Evolutionary conservation across 2,797 vertebrate genomes (phyloP).

Genomic region (Clarias laeviceps): DNA sequence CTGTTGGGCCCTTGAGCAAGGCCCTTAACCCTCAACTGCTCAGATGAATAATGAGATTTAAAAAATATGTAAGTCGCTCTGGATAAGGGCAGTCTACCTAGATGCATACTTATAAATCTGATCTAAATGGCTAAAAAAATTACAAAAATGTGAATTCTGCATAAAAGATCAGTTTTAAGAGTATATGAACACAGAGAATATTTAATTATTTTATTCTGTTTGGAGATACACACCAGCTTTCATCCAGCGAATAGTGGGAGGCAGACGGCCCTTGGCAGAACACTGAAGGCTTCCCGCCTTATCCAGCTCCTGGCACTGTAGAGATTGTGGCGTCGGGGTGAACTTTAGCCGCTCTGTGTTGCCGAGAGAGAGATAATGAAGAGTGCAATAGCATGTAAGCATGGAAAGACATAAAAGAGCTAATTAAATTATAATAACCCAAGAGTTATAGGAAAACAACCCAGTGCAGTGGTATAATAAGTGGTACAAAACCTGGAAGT

Average conservation of each 20-base stretch:
- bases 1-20: too few relatives aligned
- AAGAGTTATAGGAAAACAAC: neutral
- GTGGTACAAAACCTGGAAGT: neutral
- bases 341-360: conserved; percentile 84
- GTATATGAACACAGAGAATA: neutral
- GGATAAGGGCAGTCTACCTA: too few relatives aligned
- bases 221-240: conserved; percentile 71
- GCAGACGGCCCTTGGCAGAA: conserved; percentile 81
- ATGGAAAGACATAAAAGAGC: neutral
- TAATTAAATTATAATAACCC: neutral
- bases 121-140: too few relatives aligned
- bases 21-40: too few relatives aligned
- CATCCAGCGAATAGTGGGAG: conserved; percentile 80
- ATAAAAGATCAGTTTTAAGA: too few relatives aligned
- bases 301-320: conserved; percentile 85
- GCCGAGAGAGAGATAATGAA: neutral
- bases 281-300: conserved; percentile 81
- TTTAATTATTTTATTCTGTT: neutral
- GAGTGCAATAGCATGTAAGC: neutral
- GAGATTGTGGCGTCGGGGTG: conserved; percentile 78
- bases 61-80: too few relatives aligned
- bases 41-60: too few relatives aligned
- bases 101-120: too few relatives aligned
- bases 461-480: neutral
- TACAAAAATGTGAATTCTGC: too few relatives aligned